Evolutionary conservation across 2,888 invertebrate species (phyloP).

Genomic region (Aradus depressus): DNA sequence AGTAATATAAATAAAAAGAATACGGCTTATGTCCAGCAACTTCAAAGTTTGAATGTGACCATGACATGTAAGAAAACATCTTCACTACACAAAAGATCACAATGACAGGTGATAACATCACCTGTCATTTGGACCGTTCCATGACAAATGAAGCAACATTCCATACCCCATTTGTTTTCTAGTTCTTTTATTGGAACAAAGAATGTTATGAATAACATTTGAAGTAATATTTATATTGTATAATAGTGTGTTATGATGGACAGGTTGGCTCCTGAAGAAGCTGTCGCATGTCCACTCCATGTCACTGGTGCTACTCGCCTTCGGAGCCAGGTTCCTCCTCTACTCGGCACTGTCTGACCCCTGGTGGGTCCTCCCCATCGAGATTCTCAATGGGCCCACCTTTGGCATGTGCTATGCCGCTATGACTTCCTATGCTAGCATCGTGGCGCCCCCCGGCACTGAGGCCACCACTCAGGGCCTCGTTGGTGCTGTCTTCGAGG

Average conservation of each 20-base stretch:
- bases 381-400: conserved; percentile 75
- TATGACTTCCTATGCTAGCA: conserved; percentile 78
- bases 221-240: not conserved
- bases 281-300: conserved; percentile 74
- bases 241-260: too few species aligned
- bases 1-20: too few species aligned
- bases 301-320: conserved; percentile 67
- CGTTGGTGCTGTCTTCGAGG: conserved; percentile 78
- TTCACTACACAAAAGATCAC: too few species aligned
- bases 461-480: conserved; percentile 81
- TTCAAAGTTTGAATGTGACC: too few species aligned
- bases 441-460: conserved; percentile 69
- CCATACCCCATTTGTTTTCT: too few species aligned
- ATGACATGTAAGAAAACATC: too few species aligned
- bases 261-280: conserved; percentile 59
- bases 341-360: conserved; percentile 70
- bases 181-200: too few species aligned
- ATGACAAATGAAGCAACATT: too few species aligned
- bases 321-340: conserved; percentile 66
- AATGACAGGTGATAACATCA: too few species aligned
- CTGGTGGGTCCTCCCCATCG: conserved; percentile 76
- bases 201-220: too few species aligned
- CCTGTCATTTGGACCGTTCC: too few species aligned
- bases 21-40: too few species aligned
- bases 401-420: conserved; percentile 80